These are phyloP conservation scores for Calameuta pallipes DNA, from an alignment of 2,888 invertebrate species.

Conservation along the genomic window DNA sequence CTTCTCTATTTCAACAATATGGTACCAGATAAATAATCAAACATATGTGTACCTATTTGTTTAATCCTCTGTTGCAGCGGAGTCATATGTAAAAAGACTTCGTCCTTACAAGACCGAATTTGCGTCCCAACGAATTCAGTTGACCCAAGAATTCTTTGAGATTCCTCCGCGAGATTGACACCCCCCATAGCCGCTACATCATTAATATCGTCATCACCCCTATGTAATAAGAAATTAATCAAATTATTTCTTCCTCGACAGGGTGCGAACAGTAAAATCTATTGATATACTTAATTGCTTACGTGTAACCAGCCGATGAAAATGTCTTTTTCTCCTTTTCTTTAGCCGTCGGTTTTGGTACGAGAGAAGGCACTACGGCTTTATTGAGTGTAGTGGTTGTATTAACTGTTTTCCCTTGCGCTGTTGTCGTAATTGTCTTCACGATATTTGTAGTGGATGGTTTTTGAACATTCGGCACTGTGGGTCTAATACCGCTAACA, in stretches of 20 bases:
- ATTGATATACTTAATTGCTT: slow-evolving; percentile 37
- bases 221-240: slow-evolving; percentile 70
- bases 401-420: slow-evolving; percentile 58
- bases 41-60: slow-evolving; percentile 71
- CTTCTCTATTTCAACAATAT: background rate
- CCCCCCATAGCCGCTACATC: slow-evolving; percentile 99
- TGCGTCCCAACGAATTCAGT: slow-evolving; percentile 91
- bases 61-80: slow-evolving; percentile 83
- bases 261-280: background rate
- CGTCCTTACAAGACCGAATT: slow-evolving; percentile 91
- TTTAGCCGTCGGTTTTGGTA: slow-evolving; percentile 74
- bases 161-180: slow-evolving; percentile 96
- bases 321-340: slow-evolving; percentile 82
- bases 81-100: slow-evolving; percentile 83
- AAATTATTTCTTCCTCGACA: background rate
- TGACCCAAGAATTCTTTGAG: slow-evolving; percentile 91
- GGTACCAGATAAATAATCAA: background rate
- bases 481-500: slow-evolving; percentile 47
- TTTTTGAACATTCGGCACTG: slow-evolving; percentile 51
- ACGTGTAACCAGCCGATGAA: slow-evolving; percentile 70
- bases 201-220: slow-evolving; percentile 96
- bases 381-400: slow-evolving; percentile 66
- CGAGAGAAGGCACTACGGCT: slow-evolving; percentile 70
- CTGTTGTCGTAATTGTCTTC: slow-evolving; percentile 50
- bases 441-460: slow-evolving; percentile 53